Evolutionary conservation across 30 jellyfish, hydroid and myxozoan genomes (phyloP).

Genomic region (Catostylus mosaicus): DNA sequence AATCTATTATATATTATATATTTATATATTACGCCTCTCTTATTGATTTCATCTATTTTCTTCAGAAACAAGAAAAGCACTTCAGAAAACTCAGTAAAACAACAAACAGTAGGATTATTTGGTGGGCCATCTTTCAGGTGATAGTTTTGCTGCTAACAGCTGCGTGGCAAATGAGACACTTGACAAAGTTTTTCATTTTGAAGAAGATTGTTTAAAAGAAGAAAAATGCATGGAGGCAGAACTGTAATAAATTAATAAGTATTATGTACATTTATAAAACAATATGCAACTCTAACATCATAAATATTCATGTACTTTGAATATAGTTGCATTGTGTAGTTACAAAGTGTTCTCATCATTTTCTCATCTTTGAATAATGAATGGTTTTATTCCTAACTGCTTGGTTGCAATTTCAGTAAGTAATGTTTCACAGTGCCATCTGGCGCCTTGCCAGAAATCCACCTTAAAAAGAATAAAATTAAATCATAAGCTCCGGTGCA

Average conservation of each 20-base stretch:
- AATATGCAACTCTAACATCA: neutral
- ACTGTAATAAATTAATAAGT: neutral
- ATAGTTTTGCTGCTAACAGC: conserved; percentile 48
- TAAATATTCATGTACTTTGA: neutral
- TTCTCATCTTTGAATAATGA: neutral
- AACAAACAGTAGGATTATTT: conserved; percentile 51
- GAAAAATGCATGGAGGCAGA: neutral
- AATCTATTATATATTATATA: too few species aligned
- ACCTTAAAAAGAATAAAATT: conserved; percentile 17
- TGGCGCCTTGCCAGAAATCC: conserved; percentile 67
- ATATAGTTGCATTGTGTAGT: neutral
- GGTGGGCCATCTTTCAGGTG: conserved; percentile 63
- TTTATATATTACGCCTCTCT: too few species aligned
- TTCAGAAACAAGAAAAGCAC: conserved; percentile 48
- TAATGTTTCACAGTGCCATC: conserved; percentile 58
- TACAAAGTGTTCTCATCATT: neutral
- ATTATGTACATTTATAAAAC: too few species aligned
- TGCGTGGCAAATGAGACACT: conserved; percentile 67
- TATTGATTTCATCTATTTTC: neutral
- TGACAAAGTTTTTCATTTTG: conserved; percentile 43
- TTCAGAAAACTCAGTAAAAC: conserved; percentile 62
- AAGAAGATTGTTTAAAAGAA: conserved; percentile 36
- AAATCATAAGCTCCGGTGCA: neutral
- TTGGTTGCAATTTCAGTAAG: conserved; percentile 31
- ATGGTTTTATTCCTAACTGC: neutral